Percentiles rank a stretch among this genome's conserved stretches.
Evolutionary conservation across 1,140 invertebrate genomes (phyloP).

Genomic region (Temnothorax curvispinosus): DNA sequence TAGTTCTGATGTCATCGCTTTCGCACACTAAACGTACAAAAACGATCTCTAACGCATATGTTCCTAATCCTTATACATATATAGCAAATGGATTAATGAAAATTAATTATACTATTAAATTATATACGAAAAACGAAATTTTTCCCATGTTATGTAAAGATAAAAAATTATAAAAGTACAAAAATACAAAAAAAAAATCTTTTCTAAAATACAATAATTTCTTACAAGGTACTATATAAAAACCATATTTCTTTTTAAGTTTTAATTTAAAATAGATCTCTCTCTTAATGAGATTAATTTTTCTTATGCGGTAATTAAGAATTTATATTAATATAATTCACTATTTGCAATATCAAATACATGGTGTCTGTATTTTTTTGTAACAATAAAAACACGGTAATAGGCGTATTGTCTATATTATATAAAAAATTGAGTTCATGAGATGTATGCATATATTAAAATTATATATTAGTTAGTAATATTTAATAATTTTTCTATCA

Average conservation of each 20-base stretch:
- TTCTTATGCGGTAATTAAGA: no score
- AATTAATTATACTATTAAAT: neutral
- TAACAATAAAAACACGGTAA: neutral
- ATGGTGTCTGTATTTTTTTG: neutral
- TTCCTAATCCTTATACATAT: neutral
- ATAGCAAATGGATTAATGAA: neutral
- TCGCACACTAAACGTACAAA: neutral
- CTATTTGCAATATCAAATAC: neutral
- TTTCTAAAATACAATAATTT: no score
- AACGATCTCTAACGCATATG: neutral
- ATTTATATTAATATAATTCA: neutral
- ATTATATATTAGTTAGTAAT: conserved; percentile 1
- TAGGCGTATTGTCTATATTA: neutral
- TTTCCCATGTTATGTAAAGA: no score
- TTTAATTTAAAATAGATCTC: neutral
- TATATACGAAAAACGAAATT: no score
- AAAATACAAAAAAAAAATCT: no score
- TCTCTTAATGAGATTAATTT: no score
- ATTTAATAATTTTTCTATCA: neutral
- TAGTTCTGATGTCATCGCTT: neutral
- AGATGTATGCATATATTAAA: neutral
- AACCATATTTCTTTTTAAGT: neutral
- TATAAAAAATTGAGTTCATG: neutral
- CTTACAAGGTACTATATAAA: neutral
- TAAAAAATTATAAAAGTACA: no score